Base-by-base conservation (phyloP, 2,888 invertebrate genomes). In the Volucella zonaria region DNA sequence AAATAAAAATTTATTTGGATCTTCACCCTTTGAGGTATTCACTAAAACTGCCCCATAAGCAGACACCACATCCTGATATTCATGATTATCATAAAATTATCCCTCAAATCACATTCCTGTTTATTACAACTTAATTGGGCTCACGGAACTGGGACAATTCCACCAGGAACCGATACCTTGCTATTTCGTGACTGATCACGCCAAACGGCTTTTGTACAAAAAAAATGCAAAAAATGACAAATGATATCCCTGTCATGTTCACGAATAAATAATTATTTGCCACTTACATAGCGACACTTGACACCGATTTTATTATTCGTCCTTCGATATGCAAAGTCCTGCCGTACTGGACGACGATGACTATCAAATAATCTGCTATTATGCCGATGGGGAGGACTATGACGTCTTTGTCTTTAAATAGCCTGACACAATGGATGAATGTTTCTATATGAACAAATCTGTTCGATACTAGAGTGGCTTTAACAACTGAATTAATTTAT, bases 401-500 rank as follows among this genome's bases (percentile, higher is more conserved):
- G 64, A 74, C 56, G 74, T 66, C 42, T 51, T 52, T n/a, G 45
- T 71, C 61, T 43, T 59, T 56, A 23, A 45, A 51, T 23, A 52
- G 31, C 23, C 45, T 38, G 12, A 6, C 4, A 54, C 3, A 47
- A 6, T 6, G 54, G 43, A 18, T 40, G 6, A 54, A 18, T 15
- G 38, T 38, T 18, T 18, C 38, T n/a, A 8, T 47, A 64, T 40
- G 18, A 40, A 40, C 8, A 23, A 73, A 71, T 67, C 73, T 71
- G 31, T 59, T 66, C 59, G 3, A 42, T 8, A 47, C 43, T 43
- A 31, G 9, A 66, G 42, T 10, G 40, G 15, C n/a, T 49, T 15
- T 70, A 52, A 45, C 45, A 52, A 47, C 31, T 66, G 45, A 68
- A 80, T 75, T 51, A 75, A 80, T 80, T 80, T 56, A 67, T 74